A percentile compares a stretch with the other conserved stretches of the same genome.
phyloP scores from a whole-genome alignment of 1,140 invertebrate genomes.

The Oryctes rhinoceros region DNA sequence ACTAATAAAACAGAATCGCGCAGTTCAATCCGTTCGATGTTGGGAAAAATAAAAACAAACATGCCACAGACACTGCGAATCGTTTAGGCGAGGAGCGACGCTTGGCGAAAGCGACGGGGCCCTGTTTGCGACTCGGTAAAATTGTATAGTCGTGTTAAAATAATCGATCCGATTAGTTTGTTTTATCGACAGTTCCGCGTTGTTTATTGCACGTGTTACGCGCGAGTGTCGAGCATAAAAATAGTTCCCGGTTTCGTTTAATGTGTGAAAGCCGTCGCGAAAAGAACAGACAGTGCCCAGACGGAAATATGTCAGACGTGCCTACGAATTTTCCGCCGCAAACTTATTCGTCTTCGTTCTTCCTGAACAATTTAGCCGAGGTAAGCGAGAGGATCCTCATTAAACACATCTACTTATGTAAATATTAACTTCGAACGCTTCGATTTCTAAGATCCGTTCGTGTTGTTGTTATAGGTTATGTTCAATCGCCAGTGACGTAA shows the following conservation, averaged over 20 bases:
- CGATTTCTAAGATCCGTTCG: conserved; percentile 43
- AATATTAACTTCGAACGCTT: conserved; percentile 23
- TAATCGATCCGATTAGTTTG: too few species aligned
- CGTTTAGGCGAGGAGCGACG: too few species aligned
- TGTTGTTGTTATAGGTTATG: conserved; percentile 22
- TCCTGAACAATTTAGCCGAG: conserved; percentile 49
- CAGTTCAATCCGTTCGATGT: not conserved
- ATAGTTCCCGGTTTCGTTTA: not conserved
- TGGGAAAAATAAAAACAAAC: not conserved
- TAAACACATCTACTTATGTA: not conserved
- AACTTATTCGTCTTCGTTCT: conserved; percentile 53
- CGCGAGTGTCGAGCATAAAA: too few species aligned
- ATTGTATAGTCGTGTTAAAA: too few species aligned
- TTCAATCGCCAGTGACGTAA: not conserved
- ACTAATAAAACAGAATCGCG: conserved; percentile 15
- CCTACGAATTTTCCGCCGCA: conserved; percentile 53
- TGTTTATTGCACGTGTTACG: too few species aligned
- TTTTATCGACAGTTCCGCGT: too few species aligned
- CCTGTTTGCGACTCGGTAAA: too few species aligned
- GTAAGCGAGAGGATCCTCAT: conserved; percentile 43
- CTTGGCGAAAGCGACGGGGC: too few species aligned
- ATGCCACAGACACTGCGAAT: too few species aligned
- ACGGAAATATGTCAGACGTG: conserved; percentile 46
- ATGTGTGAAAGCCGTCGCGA: not conserved
- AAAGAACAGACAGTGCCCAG: not conserved